Evolutionary conservation across 2,797 vertebrate species (phyloP).

Genomic region (Danio jaintianensis): DNA sequence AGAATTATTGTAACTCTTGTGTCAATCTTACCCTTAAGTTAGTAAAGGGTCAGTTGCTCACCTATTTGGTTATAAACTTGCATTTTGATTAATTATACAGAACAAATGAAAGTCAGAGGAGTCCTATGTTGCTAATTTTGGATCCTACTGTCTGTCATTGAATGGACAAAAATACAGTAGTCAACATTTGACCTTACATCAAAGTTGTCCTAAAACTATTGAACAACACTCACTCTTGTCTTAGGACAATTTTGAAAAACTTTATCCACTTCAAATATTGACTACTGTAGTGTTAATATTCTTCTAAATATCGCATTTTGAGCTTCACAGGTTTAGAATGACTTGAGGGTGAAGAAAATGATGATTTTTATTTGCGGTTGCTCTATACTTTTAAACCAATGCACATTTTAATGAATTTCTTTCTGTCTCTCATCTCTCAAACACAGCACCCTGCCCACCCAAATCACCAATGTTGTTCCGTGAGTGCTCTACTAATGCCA

Average conservation of each 20-base stretch:
- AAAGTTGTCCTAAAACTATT: no score
- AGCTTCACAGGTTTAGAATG: not conserved
- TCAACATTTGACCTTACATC: no score
- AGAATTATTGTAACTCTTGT: not conserved
- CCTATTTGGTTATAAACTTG: not conserved
- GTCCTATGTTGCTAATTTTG: not conserved
- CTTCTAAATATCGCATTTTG: not conserved
- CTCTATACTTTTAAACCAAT: not conserved
- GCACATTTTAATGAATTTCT: not conserved
- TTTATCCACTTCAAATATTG: no score
- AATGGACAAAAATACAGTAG: not conserved
- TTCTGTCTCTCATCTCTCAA: slow-evolving; percentile 4
- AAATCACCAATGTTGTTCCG: slow-evolving; percentile 51
- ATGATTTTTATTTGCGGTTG: not conserved
- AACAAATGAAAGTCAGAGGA: not conserved
- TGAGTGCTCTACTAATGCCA: slow-evolving; percentile 74
- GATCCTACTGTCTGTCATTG: not conserved
- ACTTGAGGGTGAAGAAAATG: not conserved
- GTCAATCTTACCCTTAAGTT: slow-evolving; percentile 25
- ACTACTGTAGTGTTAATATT: no score
- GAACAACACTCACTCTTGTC: no score
- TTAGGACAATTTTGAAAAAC: no score
- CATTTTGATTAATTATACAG: not conserved
- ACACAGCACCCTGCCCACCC: slow-evolving; percentile 80
- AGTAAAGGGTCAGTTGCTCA: not conserved